phyloP scores from a whole-genome alignment of 1,140 invertebrate genomes.

The Conopomorpha cramerella region DNA sequence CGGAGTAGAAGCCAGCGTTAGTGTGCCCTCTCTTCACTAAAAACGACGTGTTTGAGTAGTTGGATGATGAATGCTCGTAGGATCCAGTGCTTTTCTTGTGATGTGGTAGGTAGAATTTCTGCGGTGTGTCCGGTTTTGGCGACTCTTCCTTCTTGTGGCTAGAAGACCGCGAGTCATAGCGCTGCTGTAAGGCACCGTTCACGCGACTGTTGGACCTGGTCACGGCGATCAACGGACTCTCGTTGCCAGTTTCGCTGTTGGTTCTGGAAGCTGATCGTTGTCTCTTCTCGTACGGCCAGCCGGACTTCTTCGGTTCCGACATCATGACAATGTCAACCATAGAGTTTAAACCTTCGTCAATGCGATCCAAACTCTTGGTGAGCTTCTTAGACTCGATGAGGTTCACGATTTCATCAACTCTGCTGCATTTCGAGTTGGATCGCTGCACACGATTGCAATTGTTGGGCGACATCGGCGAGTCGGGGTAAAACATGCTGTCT shows the following conservation, averaged over 20 bases:
- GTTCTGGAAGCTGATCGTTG: slow-evolving; percentile 48
- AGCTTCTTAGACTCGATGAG: slow-evolving; percentile 62
- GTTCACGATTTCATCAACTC: slow-evolving; percentile 57
- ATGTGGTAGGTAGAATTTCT: slow-evolving; percentile 34
- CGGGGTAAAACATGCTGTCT: slow-evolving; percentile 47
- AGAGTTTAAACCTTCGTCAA: slow-evolving; percentile 75
- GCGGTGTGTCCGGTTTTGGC: slow-evolving; percentile 33
- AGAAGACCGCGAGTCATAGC: slow-evolving; percentile 25
- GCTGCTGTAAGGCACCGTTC: slow-evolving; percentile 12
- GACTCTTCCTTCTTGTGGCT: slow-evolving; percentile 32
- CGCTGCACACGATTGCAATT: slow-evolving; percentile 37
- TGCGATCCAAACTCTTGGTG: slow-evolving; percentile 77
- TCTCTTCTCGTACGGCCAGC: slow-evolving; percentile 54
- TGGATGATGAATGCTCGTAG: slow-evolving; percentile 22
- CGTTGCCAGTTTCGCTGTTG: slow-evolving; percentile 48
- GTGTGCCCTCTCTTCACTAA: slow-evolving; percentile 64
- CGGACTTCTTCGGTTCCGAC: slow-evolving; percentile 49
- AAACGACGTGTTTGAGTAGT: slow-evolving; percentile 54
- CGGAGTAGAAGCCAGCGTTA: slow-evolving; percentile 67
- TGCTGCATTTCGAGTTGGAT: slow-evolving; percentile 50
- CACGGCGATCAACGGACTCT: slow-evolving; percentile 32
- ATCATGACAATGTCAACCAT: slow-evolving; percentile 73
- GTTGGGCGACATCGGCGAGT: slow-evolving; percentile 13
- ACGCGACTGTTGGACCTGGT: slow-evolving; percentile 32
- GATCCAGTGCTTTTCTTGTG: slow-evolving; percentile 33